Percentiles rank a stretch among this genome's conserved stretches.
Conservation (phyloP, 2,797 vertebrate species). For the Aeoliscus strigatus region DNA sequence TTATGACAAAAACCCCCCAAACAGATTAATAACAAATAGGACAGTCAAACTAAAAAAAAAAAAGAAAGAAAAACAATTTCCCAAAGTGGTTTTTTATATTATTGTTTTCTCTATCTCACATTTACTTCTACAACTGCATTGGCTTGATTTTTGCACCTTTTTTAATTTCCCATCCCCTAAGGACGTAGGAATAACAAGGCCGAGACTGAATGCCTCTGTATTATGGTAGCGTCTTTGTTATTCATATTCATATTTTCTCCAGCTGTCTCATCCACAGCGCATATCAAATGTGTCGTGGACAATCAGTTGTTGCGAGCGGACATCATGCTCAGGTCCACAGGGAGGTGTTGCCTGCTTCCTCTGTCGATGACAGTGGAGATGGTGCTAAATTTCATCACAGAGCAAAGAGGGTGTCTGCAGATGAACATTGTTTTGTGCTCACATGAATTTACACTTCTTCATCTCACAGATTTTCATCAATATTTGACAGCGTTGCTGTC, state of each 20-base stretch:
- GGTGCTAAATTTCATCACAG: constrained; percentile 35
- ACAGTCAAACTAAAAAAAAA: too few relatives aligned
- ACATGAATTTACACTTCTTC: constrained; percentile 14
- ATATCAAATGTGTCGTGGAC: constrained; percentile 43
- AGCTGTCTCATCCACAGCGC: constrained; percentile 41
- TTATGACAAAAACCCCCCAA: too few relatives aligned
- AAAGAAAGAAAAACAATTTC: too few relatives aligned
- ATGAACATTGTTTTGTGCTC: constrained; percentile 28
- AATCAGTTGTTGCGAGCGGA: constrained; percentile 44
- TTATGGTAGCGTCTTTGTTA: constrained; percentile 45
- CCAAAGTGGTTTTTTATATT: too few relatives aligned
- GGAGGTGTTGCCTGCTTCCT: constrained; percentile 43
- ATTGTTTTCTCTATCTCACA: too few relatives aligned
- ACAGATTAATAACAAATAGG: too few relatives aligned
- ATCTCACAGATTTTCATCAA: constrained; percentile 26
- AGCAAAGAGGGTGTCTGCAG: constrained; percentile 24
- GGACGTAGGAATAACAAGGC: constrained; percentile 26
- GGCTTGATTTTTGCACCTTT: constrained; percentile 22
- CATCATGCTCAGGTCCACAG: constrained; percentile 32
- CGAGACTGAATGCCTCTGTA: constrained; percentile 25
- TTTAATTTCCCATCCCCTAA: constrained; percentile 19
- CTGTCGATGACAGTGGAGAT: constrained; percentile 41
- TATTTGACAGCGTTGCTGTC: background rate
- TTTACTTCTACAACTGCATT: constrained; percentile 9
- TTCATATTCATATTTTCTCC: constrained; percentile 47